Conservation (phyloP, 1,140 invertebrate genomes). For the Drosophila mauritiana region DNA sequence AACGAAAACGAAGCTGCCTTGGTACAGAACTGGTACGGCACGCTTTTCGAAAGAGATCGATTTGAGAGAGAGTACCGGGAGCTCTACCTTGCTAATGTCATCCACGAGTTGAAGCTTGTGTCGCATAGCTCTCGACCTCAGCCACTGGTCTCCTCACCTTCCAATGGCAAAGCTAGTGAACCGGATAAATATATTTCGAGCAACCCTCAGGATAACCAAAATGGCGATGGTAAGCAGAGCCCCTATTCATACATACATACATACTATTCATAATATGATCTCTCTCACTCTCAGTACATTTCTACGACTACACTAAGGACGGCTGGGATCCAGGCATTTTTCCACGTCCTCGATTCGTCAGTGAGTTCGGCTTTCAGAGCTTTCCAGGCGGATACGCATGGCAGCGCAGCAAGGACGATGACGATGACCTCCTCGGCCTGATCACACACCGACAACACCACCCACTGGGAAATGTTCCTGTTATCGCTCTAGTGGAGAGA, state of each 20-base stretch:
- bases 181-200: constrained; percentile 90
- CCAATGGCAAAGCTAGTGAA: constrained; percentile 93
- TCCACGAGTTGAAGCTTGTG: constrained; percentile 89
- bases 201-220: constrained; percentile 91
- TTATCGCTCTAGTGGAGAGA: constrained; percentile 86
- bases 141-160: constrained; percentile 91
- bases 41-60: constrained; percentile 85
- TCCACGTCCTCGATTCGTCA: constrained; percentile 93
- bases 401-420: constrained; percentile 86
- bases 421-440: constrained; percentile 88
- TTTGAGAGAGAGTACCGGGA: constrained; percentile 94
- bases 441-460: constrained; percentile 93
- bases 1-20: constrained; percentile 99
- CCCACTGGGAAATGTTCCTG: constrained; percentile 88
- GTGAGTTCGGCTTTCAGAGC: constrained; percentile 98
- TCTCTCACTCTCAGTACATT: constrained; percentile 91
- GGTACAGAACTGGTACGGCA: constrained; percentile 93
- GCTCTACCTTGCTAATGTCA: constrained; percentile 93
- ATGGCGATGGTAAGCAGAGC: constrained; percentile 91
- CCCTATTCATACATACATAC: fast-evolving
- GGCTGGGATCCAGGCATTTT: constrained; percentile 92
- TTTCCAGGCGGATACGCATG: constrained; percentile 88
- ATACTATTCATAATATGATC: too few species aligned
- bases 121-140: constrained; percentile 62
- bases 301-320: constrained; percentile 94